A percentile compares a stretch with the other conserved stretches of the same genome.
phyloP scores from a whole-genome alignment of 2,888 invertebrate species.

The Orchestes rusci region DNA sequence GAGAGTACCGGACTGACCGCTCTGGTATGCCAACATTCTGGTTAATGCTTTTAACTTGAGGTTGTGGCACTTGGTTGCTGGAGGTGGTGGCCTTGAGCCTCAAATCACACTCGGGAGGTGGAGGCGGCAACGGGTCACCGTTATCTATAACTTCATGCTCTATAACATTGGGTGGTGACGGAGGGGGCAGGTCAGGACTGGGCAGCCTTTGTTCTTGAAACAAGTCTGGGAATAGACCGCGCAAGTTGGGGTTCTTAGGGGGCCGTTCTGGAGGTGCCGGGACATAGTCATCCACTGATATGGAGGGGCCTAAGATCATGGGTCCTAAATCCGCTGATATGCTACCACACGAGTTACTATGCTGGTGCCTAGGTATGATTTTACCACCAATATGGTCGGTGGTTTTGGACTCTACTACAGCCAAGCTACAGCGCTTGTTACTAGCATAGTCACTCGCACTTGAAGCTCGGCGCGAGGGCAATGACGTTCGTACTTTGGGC shows the following conservation, averaged over 20 bases:
- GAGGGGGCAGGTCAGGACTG: constrained; percentile 54
- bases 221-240: constrained; percentile 44
- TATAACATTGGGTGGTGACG: constrained; percentile 55
- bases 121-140: constrained; percentile 60
- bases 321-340: constrained; percentile 53
- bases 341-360: constrained; percentile 53
- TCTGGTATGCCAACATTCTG: constrained; percentile 33
- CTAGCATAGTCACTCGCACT: constrained; percentile 62
- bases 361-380: constrained; percentile 46
- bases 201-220: constrained; percentile 48
- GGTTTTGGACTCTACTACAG: constrained; percentile 36
- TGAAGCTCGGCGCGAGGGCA: constrained; percentile 54
- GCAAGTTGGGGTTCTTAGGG: constrained; percentile 66
- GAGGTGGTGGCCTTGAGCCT: too few relatives aligned
- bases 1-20: constrained; percentile 29
- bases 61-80: constrained; percentile 35
- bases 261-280: constrained; percentile 73
- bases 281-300: constrained; percentile 61
- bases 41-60: constrained; percentile 36
- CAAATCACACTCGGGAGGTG: constrained; percentile 50
- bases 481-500: constrained; percentile 43
- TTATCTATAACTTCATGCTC: constrained; percentile 53
- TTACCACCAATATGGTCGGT: constrained; percentile 32
- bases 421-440: constrained; percentile 42
- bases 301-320: constrained; percentile 55